phyloP scores from a whole-genome alignment of 2,797 vertebrate species.

The Xenopus petersii region DNA sequence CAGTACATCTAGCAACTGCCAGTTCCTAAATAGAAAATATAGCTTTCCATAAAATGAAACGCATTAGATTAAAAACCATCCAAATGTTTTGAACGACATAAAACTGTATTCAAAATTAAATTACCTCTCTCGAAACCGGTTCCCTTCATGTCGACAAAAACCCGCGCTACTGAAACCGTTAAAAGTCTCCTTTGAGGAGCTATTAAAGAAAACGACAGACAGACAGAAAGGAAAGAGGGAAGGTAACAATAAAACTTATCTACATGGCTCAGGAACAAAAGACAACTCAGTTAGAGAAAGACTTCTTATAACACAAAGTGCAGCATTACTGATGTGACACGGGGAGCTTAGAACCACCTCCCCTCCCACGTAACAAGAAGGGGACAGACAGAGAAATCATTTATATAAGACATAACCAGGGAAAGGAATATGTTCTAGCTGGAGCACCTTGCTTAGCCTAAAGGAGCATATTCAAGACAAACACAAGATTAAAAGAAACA shows the following conservation, averaged over 20 bases:
- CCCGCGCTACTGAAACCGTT: slow-evolving; percentile 75
- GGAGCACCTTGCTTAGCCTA: background rate
- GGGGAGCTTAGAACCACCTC: background rate
- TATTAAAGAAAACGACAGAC: background rate
- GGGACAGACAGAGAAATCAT: background rate
- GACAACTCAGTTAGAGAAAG: background rate
- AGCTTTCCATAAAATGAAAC: slow-evolving; percentile 82
- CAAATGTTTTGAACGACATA: slow-evolving; percentile 76
- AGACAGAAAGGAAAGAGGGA: background rate
- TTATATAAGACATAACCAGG: too few species aligned
- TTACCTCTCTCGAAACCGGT: slow-evolving; percentile 79
- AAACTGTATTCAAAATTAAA: slow-evolving; percentile 76
- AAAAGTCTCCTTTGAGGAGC: slow-evolving; percentile 14
- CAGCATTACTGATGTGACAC: slow-evolving; percentile 20
- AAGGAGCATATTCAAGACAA: background rate
- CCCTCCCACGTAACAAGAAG: slow-evolving; percentile 8
- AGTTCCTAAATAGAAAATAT: slow-evolving; percentile 82
- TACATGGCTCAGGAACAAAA: slow-evolving; percentile 41
- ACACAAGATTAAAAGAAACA: background rate
- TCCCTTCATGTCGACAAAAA: slow-evolving; percentile 81
- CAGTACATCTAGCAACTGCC: slow-evolving; percentile 81
- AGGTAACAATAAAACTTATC: slow-evolving; percentile 37
- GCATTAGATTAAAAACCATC: slow-evolving; percentile 80
- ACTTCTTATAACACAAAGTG: slow-evolving; percentile 10
- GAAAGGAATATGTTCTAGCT: background rate